Evolutionary conservation across 2,113 vertebrate species (phyloP), one percentile per base, ranked within the genome.

Genomic region (Eleginops maclovinus): DNA sequence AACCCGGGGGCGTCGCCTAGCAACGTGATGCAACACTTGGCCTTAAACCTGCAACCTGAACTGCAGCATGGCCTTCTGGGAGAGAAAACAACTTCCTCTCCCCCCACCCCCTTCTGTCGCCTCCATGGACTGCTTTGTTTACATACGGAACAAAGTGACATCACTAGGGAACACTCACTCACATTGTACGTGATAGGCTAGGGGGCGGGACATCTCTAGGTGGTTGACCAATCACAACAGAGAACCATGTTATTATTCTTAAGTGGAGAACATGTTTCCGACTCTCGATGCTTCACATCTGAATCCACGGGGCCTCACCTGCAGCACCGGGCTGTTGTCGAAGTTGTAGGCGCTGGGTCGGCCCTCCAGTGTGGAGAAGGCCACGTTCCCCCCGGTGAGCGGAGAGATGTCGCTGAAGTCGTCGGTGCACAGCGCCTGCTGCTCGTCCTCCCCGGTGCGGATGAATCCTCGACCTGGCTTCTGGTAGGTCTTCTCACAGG

Each of bases 401-500:
- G 98, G 98, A 4, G 98, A 99, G 83, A 99, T 99, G 93, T 99
- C 97, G 12, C 98, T 99, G 95, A 99, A 99, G 63, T 99, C 98
- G 9, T 98, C 97, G 0, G 98, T 99, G 89, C 98, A 99, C 74
- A 97, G 91, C 0, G 97, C 97, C 88, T 98, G 96, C 94, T 97
- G 97, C 91, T 99, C 98, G 0, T 99, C 96, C 71, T 96, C 96
- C 0, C 97, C 96, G 0, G 97, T 99, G 63, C 96, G 94, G 91
- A 99, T 97, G 91, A 98, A 99, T 74, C 95, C 97, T 0, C 93
- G 94, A 81, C 89, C 96, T 0, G 64, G 3, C 83, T 98, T 98
- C 47, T 44, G 88, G 81, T 99, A 99, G 0, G 98, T 99, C 83
- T 97, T 98, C 93, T 97, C 95, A 0, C 98, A 99, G 66, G 98